phyloP scores from a whole-genome alignment of 2,888 invertebrate genomes.

The Cephus pulcher region DNA sequence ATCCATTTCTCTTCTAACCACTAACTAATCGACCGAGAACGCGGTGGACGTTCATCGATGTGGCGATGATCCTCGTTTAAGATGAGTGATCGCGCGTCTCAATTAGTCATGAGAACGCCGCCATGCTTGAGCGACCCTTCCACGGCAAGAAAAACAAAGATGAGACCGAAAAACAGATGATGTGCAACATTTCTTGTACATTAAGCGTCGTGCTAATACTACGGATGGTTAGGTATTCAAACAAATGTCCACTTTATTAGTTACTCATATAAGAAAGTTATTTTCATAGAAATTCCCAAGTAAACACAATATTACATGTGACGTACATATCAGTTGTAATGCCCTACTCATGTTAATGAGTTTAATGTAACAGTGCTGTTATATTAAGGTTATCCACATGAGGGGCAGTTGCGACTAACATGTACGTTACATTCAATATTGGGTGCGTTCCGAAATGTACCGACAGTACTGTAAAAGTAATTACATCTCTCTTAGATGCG shows the following conservation, averaged over 20 bases:
- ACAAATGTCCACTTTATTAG: not conserved
- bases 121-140: not conserved
- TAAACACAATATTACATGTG: not conserved
- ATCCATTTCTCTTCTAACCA: not conserved
- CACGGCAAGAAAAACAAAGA: not conserved
- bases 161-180: not conserved
- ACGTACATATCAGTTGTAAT: not conserved
- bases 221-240: not conserved
- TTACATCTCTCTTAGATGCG: no score
- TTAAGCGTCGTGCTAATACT: not conserved
- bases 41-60: not conserved
- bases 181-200: not conserved
- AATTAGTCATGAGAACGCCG: not conserved
- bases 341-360: no score
- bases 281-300: not conserved
- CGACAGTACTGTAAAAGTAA: no score
- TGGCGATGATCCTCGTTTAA: not conserved
- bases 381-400: not conserved
- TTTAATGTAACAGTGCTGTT: not conserved
- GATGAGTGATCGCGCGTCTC: not conserved
- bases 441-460: no score
- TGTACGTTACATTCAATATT: not conserved
- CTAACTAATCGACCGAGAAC: not conserved
- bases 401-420: not conserved
- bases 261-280: not conserved